Base-by-base conservation (phyloP, 2,797 vertebrate genomes). In the Cirrhinus mrigala region DNA sequence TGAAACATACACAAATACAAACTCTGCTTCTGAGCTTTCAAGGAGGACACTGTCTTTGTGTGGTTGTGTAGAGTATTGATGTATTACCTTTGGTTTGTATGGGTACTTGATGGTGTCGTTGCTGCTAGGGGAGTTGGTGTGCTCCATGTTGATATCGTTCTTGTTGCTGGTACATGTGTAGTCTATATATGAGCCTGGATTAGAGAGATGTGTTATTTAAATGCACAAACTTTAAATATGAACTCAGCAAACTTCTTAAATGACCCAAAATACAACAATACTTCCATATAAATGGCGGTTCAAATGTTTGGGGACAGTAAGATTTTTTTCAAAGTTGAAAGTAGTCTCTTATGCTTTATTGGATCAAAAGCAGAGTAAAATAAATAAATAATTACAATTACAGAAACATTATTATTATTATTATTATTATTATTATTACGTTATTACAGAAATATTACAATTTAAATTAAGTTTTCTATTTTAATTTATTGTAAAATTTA, bases 101-200 rank as follows among this genome's bases (percentile, higher is more conserved):
- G 94, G 95, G 84, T 97, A 97, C 92, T 99, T 99, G 93, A 99
- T 99, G 79, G 98, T 99, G 92, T 99, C 98, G 64, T 98, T 99
- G 91, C 96, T 99, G 90, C 97, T 96, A 91, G 97, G 98, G 83
- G 96, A 96, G 85, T 98, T 96, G 66, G 95, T 95, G 89, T 94
- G 96, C 86, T 99, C 98, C 95, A 97, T 92, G 91, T 98, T 97
- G 50, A 94, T 95, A 44, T 98, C 97, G 24, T 97, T 99, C 93
- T 93, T 98, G 94, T 96, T 98, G 95, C 97, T 98, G 92, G 97
- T 99, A 90, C 96, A 97, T 54, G 96, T 96, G 80, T 97, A 96
- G 85, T 98, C 98, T 93, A 97, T 93, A 88, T 96, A 97, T 18
- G 97, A 98, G 84, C 97, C 98, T 99, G 92, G 29, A 77, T 33